Evolutionary conservation across 2,113 vertebrate genomes (phyloP).

Genomic region (Pangasianodon gigas): DNA sequence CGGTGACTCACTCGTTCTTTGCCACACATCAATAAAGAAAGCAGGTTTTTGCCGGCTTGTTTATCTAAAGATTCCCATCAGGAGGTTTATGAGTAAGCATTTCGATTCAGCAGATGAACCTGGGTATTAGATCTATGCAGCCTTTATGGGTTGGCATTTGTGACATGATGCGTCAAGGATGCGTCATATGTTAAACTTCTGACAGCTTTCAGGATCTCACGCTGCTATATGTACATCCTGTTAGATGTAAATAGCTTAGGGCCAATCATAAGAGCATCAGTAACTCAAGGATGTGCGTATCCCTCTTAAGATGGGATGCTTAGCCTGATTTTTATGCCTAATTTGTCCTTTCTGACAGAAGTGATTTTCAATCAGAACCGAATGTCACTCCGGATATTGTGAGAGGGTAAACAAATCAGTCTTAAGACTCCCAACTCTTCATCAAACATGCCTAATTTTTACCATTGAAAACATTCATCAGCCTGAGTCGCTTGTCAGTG

Average conservation of each 20-base stretch:
- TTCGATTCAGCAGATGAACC: constrained; percentile 27
- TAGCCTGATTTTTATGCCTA: background rate
- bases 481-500: background rate
- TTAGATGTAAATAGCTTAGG: background rate
- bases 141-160: background rate
- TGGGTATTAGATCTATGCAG: constrained; percentile 1
- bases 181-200: background rate
- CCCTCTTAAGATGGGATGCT: background rate
- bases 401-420: background rate
- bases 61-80: constrained; percentile 38
- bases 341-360: background rate
- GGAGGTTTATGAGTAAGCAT: constrained; percentile 34
- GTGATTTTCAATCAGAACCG: background rate
- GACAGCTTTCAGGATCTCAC: background rate
- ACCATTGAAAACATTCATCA: background rate
- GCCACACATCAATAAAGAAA: background rate
- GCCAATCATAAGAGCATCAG: background rate
- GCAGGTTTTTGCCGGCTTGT: constrained; percentile 29
- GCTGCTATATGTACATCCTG: background rate
- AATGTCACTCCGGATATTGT: background rate
- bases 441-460: background rate
- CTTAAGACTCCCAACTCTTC: background rate
- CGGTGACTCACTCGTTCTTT: constrained; percentile 8
- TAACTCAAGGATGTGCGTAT: background rate
- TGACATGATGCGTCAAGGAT: background rate